These are phyloP conservation scores for Platorchestia sp. DNA, from an alignment of 1,140 invertebrate species.

Conservation along the genomic window DNA sequence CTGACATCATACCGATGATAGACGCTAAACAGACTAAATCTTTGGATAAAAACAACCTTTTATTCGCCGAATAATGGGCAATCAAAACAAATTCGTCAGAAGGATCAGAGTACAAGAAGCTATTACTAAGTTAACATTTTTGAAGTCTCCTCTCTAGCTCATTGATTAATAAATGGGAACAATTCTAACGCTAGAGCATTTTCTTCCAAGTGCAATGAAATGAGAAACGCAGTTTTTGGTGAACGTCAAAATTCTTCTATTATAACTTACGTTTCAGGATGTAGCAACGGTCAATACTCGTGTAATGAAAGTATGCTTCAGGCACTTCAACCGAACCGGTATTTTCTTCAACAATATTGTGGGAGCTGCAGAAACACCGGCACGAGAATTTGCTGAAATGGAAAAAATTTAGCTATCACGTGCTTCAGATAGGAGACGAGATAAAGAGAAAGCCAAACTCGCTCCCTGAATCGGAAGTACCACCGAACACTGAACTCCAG, in stretches of 20 bases:
- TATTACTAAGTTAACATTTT: neutral
- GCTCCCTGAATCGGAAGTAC: neutral
- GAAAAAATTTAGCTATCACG: neutral
- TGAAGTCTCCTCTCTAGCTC: neutral
- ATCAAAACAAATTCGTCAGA: neutral
- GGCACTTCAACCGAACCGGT: neutral
- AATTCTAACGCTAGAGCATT: neutral
- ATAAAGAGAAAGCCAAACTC: neutral
- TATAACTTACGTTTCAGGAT: neutral
- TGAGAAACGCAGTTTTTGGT: neutral
- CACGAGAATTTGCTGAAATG: neutral
- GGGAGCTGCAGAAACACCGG: neutral
- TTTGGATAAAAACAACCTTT: constrained; percentile 53
- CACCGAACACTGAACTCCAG: constrained; percentile 38
- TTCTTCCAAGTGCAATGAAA: neutral
- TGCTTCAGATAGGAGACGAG: neutral
- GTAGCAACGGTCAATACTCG: neutral
- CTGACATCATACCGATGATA: neutral
- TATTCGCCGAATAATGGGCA: neutral
- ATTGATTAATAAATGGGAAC: neutral
- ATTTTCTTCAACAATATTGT: neutral
- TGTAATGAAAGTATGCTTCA: neutral
- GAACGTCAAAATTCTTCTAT: neutral
- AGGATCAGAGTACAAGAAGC: neutral
- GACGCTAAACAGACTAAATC: constrained; percentile 33